These are phyloP conservation scores for Smithornis capensis DNA, from an alignment of 2,113 vertebrate genomes.

Conservation along the genomic window DNA sequence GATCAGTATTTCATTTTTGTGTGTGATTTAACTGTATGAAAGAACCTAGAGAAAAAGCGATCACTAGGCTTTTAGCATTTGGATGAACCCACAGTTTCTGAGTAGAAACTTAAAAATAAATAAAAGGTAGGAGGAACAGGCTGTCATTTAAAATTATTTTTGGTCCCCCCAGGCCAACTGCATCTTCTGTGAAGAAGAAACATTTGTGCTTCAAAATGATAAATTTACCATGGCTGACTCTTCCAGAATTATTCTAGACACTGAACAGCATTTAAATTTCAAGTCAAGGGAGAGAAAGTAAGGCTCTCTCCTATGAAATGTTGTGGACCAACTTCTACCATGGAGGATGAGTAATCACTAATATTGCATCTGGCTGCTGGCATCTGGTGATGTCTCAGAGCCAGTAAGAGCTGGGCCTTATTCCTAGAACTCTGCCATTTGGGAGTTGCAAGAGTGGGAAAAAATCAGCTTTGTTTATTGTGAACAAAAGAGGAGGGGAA, in stretches of 20 bases:
- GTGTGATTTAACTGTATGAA: neutral
- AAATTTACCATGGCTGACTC: neutral
- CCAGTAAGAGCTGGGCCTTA: neutral
- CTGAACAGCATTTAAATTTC: neutral
- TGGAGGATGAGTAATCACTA: neutral
- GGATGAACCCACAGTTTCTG: constrained; percentile 12
- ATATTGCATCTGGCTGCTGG: neutral
- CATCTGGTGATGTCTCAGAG: neutral
- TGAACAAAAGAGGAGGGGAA: neutral
- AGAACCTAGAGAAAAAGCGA: neutral
- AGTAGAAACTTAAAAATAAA: constrained; percentile 41
- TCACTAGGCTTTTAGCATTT: constrained; percentile 29
- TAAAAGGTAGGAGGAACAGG: constrained; percentile 33
- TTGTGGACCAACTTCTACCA: neutral
- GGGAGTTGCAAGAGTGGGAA: neutral
- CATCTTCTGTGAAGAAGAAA: constrained; percentile 21
- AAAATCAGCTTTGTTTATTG: neutral
- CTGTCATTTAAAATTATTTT: constrained; percentile 49
- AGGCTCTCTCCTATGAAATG: neutral
- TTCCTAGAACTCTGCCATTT: neutral
- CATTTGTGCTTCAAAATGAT: neutral
- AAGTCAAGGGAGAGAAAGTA: neutral
- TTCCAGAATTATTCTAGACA: neutral
- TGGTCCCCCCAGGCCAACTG: constrained; percentile 3
- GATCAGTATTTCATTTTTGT: neutral